Evolutionary conservation across 2,888 invertebrate genomes (phyloP).

Genomic region (Lasioglossum leucozonium): DNA sequence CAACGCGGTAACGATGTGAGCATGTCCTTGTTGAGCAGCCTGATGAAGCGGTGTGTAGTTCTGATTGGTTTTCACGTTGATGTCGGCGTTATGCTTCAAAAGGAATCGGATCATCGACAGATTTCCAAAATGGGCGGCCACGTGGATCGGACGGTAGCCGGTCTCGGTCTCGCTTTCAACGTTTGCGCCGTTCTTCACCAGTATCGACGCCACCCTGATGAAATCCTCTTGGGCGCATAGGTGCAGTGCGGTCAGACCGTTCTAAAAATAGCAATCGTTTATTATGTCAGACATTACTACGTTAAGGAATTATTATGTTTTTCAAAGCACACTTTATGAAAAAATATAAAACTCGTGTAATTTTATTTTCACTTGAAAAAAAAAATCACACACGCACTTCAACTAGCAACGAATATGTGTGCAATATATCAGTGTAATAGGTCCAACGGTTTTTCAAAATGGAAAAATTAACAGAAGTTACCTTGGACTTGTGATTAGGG

Average conservation of each 20-base stretch:
- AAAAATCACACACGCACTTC: too few relatives aligned
- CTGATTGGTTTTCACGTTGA: constrained; percentile 90
- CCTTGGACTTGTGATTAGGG: constrained; percentile 92
- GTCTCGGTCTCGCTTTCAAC: constrained; percentile 91
- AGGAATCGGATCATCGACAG: constrained; percentile 95
- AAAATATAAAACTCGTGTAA: too few relatives aligned
- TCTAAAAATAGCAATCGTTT: constrained; percentile 84
- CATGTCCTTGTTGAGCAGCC: constrained; percentile 99
- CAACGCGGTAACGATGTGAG: constrained; percentile 95
- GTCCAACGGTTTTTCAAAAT: neutral
- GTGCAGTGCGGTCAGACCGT: constrained; percentile 97
- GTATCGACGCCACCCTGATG: constrained; percentile 92
- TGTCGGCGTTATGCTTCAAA: constrained; percentile 94
- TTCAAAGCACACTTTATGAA: too few relatives aligned
- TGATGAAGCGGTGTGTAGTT: constrained; percentile 97
- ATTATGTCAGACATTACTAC: neutral
- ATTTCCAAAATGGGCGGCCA: constrained; percentile 98
- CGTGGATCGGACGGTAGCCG: constrained; percentile 98
- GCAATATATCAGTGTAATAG: too few relatives aligned
- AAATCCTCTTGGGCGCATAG: constrained; percentile 97
- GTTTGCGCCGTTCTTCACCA: constrained; percentile 91
- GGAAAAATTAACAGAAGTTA: neutral
- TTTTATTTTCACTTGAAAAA: too few relatives aligned
- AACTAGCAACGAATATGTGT: too few relatives aligned
- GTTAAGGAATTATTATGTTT: too few relatives aligned